phyloP scores from a whole-genome alignment of 2,797 vertebrate genomes.

The Falco biarmicus region DNA sequence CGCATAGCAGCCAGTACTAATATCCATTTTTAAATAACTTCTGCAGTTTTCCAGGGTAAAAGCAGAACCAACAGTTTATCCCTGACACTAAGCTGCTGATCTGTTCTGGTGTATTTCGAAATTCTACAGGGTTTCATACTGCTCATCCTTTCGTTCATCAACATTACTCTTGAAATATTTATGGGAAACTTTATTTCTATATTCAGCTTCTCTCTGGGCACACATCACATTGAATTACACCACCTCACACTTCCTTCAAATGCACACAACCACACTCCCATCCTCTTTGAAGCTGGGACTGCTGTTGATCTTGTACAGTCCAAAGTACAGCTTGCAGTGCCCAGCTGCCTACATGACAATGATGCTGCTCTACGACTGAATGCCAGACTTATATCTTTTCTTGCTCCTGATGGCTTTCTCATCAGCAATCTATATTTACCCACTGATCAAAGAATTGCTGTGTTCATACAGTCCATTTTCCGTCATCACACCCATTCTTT shows the following conservation, averaged over 20 bases:
- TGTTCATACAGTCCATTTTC: neutral
- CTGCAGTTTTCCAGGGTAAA: neutral
- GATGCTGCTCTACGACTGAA: neutral
- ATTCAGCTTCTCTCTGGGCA: neutral
- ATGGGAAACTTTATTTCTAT: neutral
- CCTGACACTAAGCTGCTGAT: neutral
- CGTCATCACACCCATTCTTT: neutral
- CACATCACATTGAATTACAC: neutral
- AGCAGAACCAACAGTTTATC: neutral
- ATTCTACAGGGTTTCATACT: neutral
- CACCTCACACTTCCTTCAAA: neutral
- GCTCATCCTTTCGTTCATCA: neutral
- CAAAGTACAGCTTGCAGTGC: neutral
- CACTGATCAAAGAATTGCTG: neutral
- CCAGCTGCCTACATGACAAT: neutral
- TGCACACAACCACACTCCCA: neutral
- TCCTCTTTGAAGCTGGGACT: neutral
- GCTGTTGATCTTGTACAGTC: neutral
- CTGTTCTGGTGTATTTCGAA: neutral
- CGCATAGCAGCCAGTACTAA: neutral
- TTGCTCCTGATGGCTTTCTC: neutral
- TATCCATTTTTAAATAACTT: neutral
- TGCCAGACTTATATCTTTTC: neutral
- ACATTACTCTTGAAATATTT: neutral
- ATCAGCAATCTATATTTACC: neutral